phyloP scores from a whole-genome alignment of 1,140 invertebrate species.

The Theocolax elegans region DNA sequence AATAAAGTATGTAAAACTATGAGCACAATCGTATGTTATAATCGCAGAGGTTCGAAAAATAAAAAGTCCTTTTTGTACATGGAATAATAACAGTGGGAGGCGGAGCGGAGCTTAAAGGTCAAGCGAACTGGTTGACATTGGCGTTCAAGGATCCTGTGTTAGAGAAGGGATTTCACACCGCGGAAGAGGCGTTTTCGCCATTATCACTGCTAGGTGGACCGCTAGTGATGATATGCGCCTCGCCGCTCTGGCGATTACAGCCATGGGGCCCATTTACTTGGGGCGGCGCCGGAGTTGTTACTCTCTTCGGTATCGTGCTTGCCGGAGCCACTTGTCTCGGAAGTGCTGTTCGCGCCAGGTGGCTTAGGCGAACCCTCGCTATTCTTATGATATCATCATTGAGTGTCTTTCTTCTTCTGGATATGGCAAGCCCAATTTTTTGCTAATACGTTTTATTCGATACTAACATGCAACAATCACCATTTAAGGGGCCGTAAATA shows the following conservation, averaged over 20 bases:
- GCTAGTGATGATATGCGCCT: constrained; percentile 71
- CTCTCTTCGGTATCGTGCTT: constrained; percentile 59
- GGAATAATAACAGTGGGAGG: constrained; percentile 44
- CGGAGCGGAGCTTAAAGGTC: constrained; percentile 72
- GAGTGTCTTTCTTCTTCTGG: constrained; percentile 59
- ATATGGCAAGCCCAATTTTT: constrained; percentile 53
- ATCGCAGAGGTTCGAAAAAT: too few relatives aligned
- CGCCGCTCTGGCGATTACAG: constrained; percentile 66
- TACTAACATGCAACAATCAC: too few relatives aligned
- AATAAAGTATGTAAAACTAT: too few relatives aligned
- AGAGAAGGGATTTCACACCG: constrained; percentile 74
- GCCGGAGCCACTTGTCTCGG: constrained; percentile 63
- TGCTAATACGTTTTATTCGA: too few relatives aligned
- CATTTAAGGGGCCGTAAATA: too few relatives aligned
- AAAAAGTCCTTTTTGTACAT: background rate
- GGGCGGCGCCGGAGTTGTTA: constrained; percentile 61
- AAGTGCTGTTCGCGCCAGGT: constrained; percentile 61
- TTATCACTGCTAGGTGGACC: constrained; percentile 74
- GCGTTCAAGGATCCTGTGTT: constrained; percentile 74
- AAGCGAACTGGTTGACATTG: constrained; percentile 74
- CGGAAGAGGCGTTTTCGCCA: constrained; percentile 75
- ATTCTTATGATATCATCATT: constrained; percentile 64
- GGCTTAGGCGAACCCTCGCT: constrained; percentile 61
- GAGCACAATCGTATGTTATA: too few relatives aligned
- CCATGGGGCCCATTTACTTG: constrained; percentile 65